Conservation (phyloP, 2,113 vertebrate genomes). For the Merops nubicus region DNA sequence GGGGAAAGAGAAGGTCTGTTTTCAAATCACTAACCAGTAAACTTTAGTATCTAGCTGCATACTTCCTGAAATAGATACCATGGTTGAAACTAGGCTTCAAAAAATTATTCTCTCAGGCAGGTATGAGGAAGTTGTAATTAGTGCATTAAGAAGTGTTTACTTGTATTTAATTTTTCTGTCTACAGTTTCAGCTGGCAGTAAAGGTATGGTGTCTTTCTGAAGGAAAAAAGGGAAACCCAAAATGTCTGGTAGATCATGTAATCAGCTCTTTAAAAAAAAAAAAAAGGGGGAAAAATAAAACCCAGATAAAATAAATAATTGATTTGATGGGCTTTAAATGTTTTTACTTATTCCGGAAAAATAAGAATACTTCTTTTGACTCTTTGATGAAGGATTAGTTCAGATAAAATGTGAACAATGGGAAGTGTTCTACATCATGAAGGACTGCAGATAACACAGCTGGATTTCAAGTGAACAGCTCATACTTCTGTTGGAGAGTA, state of each 20-base stretch:
- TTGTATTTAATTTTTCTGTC: not conserved
- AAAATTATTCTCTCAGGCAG: not conserved
- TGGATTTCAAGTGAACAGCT: constrained; percentile 7
- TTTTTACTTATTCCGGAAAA: not conserved
- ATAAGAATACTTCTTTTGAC: not conserved
- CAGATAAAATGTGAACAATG: not conserved
- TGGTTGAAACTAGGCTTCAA: not conserved
- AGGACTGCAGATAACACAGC: not conserved
- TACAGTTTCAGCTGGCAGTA: not conserved
- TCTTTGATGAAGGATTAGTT: not conserved
- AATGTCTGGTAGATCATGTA: not conserved
- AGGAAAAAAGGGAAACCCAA: not conserved
- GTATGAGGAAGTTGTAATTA: not conserved
- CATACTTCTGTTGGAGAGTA: not conserved
- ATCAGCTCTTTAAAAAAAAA: not conserved
- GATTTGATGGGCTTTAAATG: not conserved
- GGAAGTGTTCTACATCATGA: not conserved
- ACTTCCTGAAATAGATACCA: not conserved
- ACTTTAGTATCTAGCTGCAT: not conserved
- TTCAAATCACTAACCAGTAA: not conserved
- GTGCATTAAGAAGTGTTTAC: not conserved
- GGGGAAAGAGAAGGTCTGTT: not conserved
- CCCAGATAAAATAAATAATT: not conserved
- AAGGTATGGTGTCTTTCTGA: not conserved
- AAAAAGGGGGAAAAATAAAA: not conserved